Conservation (phyloP, 2,888 invertebrate genomes). For the Agrochola lota region DNA sequence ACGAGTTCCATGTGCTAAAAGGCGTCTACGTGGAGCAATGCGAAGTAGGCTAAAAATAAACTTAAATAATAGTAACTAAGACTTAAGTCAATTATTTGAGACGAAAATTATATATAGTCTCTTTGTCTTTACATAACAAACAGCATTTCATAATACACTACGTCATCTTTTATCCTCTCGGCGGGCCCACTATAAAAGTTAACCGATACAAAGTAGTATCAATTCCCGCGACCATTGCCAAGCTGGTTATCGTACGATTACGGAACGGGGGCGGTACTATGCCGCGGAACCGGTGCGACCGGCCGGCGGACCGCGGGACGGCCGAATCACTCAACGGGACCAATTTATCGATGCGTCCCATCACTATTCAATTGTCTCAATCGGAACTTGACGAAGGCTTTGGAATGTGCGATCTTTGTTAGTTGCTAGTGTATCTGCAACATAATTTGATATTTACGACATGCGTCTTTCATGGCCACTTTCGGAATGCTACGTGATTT, state of each 20-base stretch:
- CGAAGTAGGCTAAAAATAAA: no score
- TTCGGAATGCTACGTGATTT: not conserved
- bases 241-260: constrained; percentile 63
- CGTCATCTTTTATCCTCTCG: constrained; percentile 32
- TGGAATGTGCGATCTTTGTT: constrained; percentile 56
- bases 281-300: constrained; percentile 70
- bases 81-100: no score
- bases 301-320: constrained; percentile 62
- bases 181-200: constrained; percentile 34
- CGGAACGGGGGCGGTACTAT: constrained; percentile 58
- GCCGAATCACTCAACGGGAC: constrained; percentile 80
- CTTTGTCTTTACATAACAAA: constrained; percentile 15
- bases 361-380: constrained; percentile 83
- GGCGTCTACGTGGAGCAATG: no score
- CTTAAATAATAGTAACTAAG: not conserved
- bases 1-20: not conserved
- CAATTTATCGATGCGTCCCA: constrained; percentile 79
- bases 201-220: constrained; percentile 48
- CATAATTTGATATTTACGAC: not conserved
- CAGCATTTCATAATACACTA: constrained; percentile 21
- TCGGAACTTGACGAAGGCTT: constrained; percentile 43
- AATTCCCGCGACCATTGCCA: constrained; percentile 50
- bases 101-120: not conserved
- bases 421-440: constrained; percentile 11
- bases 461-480: not conserved